Evolutionary conservation across 2,113 vertebrate species (phyloP).

Genomic region (Macquaria australasica): DNA sequence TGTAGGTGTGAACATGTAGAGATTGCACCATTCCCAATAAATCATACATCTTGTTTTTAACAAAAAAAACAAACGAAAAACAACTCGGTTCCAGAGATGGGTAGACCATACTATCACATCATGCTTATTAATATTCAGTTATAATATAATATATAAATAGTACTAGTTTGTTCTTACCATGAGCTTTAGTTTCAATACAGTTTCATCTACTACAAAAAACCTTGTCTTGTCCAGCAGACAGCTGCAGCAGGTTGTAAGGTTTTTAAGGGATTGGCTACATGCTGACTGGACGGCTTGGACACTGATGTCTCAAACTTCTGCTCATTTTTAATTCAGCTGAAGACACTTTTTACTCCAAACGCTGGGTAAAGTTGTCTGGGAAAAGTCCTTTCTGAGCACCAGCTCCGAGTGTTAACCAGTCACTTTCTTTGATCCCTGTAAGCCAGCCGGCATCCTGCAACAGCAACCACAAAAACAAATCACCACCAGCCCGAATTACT

Average conservation of each 20-base stretch:
- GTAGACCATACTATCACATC: conserved; percentile 79
- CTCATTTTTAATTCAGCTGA: too few relatives aligned
- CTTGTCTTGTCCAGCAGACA: conserved; percentile 26
- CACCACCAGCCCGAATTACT: not conserved
- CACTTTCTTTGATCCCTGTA: conserved; percentile 91
- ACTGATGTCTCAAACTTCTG: too few relatives aligned
- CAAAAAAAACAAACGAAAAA: conserved; percentile 78
- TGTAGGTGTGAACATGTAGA: too few relatives aligned
- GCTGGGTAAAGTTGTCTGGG: conserved; percentile 94
- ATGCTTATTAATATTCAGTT: conserved; percentile 72
- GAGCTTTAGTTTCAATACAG: conserved; percentile 62
- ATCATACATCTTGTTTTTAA: conserved; percentile 85
- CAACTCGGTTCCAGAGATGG: conserved; percentile 72
- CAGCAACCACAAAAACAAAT: not conserved
- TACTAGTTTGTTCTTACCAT: conserved; percentile 21
- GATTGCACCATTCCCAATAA: conserved; percentile 87
- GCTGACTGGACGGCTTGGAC: conserved; percentile 75
- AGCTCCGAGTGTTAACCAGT: conserved; percentile 90
- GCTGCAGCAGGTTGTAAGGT: not conserved
- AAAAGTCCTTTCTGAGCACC: conserved; percentile 92
- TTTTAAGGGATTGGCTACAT: conserved; percentile 66
- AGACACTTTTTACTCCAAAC: conserved; percentile 83
- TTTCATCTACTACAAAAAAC: conserved; percentile 18
- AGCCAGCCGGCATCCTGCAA: conserved; percentile 97
- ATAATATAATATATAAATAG: too few relatives aligned